These are phyloP conservation scores for Trichonephila clavata DNA, from an alignment of 1,140 invertebrate species.

Conservation along the genomic window DNA sequence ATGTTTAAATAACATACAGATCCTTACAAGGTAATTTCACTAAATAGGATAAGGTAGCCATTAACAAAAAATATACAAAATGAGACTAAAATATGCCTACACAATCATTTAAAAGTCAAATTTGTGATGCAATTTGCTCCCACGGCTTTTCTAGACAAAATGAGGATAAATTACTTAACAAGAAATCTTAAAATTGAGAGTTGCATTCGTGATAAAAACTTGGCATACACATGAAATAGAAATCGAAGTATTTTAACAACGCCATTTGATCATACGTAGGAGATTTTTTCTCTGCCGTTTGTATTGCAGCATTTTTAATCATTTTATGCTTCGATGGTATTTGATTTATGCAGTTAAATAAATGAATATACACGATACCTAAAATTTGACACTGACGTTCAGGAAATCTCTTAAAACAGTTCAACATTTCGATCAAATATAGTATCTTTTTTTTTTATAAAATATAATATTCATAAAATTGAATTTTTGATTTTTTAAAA, in stretches of 20 bases:
- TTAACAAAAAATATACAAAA: too few species aligned
- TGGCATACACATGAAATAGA: neutral
- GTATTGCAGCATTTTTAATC: neutral
- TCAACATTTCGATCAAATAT: too few species aligned
- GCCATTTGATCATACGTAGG: neutral
- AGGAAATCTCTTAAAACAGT: neutral
- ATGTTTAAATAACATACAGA: neutral
- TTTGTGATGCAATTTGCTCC: too few species aligned
- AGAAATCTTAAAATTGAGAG: neutral
- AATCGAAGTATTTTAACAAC: neutral
- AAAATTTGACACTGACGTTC: neutral
- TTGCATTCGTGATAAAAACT: neutral
- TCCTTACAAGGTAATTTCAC: too few species aligned
- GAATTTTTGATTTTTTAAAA: too few species aligned
- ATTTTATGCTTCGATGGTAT: neutral
- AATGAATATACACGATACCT: neutral
- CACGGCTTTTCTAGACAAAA: neutral
- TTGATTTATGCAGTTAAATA: neutral
- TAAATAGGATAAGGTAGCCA: too few species aligned
- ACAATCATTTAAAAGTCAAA: too few species aligned
- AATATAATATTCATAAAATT: too few species aligned
- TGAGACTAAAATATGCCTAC: too few species aligned
- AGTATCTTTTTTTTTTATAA: too few species aligned
- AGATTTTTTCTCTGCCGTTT: neutral
- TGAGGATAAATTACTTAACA: neutral